Conservation (phyloP, 1,140 invertebrate genomes). For the Stegodyphus dumicola region DNA sequence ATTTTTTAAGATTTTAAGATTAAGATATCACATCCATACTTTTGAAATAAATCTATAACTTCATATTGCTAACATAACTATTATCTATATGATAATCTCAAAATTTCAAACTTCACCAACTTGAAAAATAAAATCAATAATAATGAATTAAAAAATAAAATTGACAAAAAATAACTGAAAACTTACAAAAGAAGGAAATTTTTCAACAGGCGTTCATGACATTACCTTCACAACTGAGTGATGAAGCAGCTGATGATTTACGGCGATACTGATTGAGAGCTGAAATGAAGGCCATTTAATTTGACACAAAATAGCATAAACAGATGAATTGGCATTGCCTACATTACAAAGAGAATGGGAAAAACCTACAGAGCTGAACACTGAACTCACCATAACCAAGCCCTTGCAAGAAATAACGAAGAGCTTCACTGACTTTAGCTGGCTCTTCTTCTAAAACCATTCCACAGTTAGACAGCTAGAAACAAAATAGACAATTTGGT, state of each 20-base stretch:
- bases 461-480: slow-evolving; percentile 93
- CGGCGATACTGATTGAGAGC: slow-evolving; percentile 58
- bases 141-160: background rate
- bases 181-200: slow-evolving; percentile 60
- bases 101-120: no score
- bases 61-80: no score
- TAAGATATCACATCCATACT: no score
- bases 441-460: slow-evolving; percentile 99
- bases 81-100: no score
- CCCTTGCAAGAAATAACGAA: slow-evolving; percentile 97
- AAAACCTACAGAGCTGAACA: no score
- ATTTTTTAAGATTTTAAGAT: no score
- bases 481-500: background rate
- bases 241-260: slow-evolving; percentile 59
- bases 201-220: slow-evolving; percentile 59
- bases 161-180: slow-evolving; percentile 32
- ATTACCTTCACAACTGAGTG: slow-evolving; percentile 59
- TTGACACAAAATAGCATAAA: no score
- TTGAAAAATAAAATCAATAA: no score
- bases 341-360: no score
- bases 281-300: background rate
- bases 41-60: no score
- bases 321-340: no score
- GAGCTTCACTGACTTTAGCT: slow-evolving; percentile 95
- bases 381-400: slow-evolving; percentile 87